Evolutionary conservation across 2,888 invertebrate genomes (phyloP), one percentile per base, ranked within the genome.

Genomic region (Sclerodermus sp.): DNA sequence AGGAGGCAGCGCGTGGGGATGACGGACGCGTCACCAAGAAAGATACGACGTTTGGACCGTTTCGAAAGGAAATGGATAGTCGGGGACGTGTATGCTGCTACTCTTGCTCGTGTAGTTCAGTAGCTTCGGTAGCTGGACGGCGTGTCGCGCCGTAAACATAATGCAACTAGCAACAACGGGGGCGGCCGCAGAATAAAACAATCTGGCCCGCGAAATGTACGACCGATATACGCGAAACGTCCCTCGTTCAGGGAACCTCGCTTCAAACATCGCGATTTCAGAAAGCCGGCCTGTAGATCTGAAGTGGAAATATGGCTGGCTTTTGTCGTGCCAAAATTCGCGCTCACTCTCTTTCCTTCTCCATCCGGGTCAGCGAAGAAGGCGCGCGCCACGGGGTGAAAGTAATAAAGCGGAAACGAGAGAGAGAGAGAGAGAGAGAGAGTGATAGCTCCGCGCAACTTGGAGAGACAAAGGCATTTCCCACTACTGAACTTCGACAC

Each of bases 261-360:
- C 62, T 57, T 57, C 38, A 53, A 60, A 57, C 56, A 55, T 51
- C 51, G 60, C 48, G 55, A 50, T 39, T 48, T 45, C 45, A 42
- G 48, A 57, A 51, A 59, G 54, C 31, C 47, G 54, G 49, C 57
- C 56, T 57, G 68, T 62, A 65, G 59, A 67, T 67, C 60, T 62
- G 59, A 64, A 70, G 66, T 66, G 64, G 63, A 72, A 64, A 71
- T 67, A 70, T 64, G 64, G 60, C 47, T 45, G 53, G 64, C 45
- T 62, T 67, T 73, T 66, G 66, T 73, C 69, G 72, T 70, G 71
- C 70, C 70, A 72, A 70, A 70, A 73, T 71, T 63, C 58, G 18
- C 29, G 37, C 37, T 39, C 30, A 38, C 36, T 14, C 47, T 43
- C 32, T 23, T 23, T 29, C 39, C 14, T 38, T 45, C 31, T 39